Evolutionary conservation across 2,797 vertebrate genomes (phyloP).

Genomic region (Acanthiza pusilla): DNA sequence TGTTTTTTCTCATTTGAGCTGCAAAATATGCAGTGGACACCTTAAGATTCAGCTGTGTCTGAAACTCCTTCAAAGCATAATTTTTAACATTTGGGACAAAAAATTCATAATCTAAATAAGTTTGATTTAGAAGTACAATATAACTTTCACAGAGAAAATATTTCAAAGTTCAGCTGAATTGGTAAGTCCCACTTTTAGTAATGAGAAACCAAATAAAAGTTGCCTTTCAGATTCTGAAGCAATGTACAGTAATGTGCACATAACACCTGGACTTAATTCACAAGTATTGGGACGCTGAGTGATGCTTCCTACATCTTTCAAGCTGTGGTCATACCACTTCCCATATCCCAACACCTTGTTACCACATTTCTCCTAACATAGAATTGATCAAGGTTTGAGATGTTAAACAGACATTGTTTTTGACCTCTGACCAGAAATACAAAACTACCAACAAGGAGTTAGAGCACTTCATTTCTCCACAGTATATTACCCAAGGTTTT

Average conservation of each 20-base stretch:
- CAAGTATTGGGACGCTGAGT: not conserved
- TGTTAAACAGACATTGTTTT: slow-evolving; percentile 15
- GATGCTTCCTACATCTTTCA: slow-evolving; percentile 9
- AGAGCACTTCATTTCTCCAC: not conserved
- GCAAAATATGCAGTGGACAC: not conserved
- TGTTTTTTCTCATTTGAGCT: not conserved
- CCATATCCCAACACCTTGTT: not conserved
- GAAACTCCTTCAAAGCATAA: not conserved
- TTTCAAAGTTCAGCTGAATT: not conserved
- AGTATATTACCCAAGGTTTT: not conserved
- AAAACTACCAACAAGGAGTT: not conserved
- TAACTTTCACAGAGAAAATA: not conserved
- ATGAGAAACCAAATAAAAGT: not conserved
- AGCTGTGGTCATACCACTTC: not conserved
- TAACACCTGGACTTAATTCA: slow-evolving; percentile 36
- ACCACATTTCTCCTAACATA: slow-evolving; percentile 3
- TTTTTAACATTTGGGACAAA: not conserved
- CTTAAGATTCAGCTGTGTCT: not conserved
- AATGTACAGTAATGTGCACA: not conserved
- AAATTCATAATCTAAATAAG: not conserved
- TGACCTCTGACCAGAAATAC: not conserved
- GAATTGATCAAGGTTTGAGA: not conserved
- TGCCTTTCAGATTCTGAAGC: not conserved
- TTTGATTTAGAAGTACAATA: not conserved
- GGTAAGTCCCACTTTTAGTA: not conserved